Conservation (phyloP, 2,113 vertebrate genomes). For the Athene noctua region DNA sequence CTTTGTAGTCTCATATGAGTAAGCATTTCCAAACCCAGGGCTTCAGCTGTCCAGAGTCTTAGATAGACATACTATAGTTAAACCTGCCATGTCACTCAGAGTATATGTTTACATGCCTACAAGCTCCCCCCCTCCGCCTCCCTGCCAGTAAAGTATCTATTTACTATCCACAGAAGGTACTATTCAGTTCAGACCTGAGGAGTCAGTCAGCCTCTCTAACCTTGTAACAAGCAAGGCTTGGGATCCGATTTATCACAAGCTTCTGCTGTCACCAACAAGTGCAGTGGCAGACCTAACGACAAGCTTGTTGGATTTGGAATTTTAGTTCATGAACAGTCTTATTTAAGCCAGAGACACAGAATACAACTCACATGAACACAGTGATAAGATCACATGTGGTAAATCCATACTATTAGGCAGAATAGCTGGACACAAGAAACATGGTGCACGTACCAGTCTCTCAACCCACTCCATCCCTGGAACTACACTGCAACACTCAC, state of each 20-base stretch:
- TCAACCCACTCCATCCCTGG: neutral
- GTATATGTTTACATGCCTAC: conserved; percentile 50
- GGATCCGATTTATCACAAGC: neutral
- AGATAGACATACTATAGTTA: conserved; percentile 55
- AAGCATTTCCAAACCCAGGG: conserved; percentile 57
- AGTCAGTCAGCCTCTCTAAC: neutral
- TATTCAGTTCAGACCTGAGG: neutral
- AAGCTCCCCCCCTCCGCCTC: neutral
- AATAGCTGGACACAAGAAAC: neutral
- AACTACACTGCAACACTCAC: neutral
- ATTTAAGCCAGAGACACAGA: neutral
- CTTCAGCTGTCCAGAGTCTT: conserved; percentile 58
- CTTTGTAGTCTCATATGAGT: conserved; percentile 39
- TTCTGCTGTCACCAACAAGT: neutral
- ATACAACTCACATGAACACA: neutral
- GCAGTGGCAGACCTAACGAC: neutral
- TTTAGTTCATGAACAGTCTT: neutral
- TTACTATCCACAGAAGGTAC: conserved; percentile 18
- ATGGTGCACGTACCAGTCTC: neutral
- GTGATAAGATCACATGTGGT: neutral
- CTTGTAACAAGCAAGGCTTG: neutral
- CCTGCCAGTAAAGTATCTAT: neutral
- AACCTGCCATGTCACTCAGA: conserved; percentile 66
- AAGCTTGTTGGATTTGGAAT: neutral
- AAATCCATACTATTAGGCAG: neutral